Evolutionary conservation across 92 coral and sea anemone species (phyloP).

Genomic region (Scolanthus callimorphus): DNA sequence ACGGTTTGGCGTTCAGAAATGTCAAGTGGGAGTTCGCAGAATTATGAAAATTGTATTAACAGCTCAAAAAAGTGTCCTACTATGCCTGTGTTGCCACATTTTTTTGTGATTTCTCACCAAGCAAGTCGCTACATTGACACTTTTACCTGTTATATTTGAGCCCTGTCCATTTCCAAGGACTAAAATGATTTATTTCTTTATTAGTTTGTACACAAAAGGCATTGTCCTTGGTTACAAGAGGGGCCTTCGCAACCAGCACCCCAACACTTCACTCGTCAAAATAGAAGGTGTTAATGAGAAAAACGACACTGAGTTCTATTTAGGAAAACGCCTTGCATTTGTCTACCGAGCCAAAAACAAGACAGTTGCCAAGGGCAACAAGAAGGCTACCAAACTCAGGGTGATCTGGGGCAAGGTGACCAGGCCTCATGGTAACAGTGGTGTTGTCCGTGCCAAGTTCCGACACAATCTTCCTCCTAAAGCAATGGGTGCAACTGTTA

Average conservation of each 20-base stretch:
- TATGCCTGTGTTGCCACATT: background rate
- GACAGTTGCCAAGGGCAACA: slow-evolving; percentile 81
- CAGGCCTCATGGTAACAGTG: slow-evolving; percentile 98
- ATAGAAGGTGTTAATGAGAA: slow-evolving; percentile 85
- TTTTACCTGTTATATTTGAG: no score
- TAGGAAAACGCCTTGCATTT: slow-evolving; percentile 95
- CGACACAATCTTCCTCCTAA: slow-evolving; percentile 96
- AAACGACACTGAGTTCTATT: slow-evolving; percentile 86
- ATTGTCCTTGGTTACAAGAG: slow-evolving; percentile 98
- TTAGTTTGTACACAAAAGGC: slow-evolving; percentile 91
- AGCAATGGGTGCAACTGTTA: slow-evolving; percentile 90
- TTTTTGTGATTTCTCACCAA: background rate
- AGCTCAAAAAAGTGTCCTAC: no score
- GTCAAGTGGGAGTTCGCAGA: no score
- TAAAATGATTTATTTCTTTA: no score
- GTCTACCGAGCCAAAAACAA: slow-evolving; percentile 94
- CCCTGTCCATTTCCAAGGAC: no score
- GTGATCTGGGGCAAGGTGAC: slow-evolving; percentile 97
- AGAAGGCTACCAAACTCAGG: slow-evolving; percentile 82
- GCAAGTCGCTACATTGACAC: no score
- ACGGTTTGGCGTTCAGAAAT: no score
- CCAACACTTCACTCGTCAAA: slow-evolving; percentile 89
- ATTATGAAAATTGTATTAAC: no score
- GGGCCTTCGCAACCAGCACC: slow-evolving; percentile 91
- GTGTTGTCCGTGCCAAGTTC: slow-evolving; percentile 98